Conservation (phyloP, 1,140 invertebrate genomes). For the Drosophila aff. region DNA sequence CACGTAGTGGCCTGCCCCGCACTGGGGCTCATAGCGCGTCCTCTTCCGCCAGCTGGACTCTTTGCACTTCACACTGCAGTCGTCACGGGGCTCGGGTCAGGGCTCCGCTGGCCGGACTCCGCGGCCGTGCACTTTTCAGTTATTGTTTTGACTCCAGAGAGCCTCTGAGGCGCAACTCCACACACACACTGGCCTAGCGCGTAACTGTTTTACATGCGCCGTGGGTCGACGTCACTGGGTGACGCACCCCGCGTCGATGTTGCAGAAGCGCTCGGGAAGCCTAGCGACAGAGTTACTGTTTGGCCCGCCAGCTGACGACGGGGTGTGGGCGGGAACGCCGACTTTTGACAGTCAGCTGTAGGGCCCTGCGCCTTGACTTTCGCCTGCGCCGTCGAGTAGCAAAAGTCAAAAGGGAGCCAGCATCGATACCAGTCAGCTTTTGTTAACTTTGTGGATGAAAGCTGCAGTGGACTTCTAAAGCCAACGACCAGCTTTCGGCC, state of each 20-base stretch:
- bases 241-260: constrained; percentile 71
- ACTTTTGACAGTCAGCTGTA: constrained; percentile 71
- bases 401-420: constrained; percentile 57
- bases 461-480: constrained; percentile 12
- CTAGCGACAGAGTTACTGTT: constrained; percentile 54
- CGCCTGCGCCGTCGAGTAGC: neutral
- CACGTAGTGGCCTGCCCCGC: constrained; percentile 4
- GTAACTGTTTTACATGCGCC: constrained; percentile 60
- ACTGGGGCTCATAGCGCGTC: constrained; percentile 13
- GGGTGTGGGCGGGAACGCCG: constrained; percentile 1
- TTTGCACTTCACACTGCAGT: constrained; percentile 22
- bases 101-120: constrained; percentile 36
- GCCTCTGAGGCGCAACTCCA: constrained; percentile 59
- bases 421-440: constrained; percentile 39
- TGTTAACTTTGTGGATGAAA: constrained; percentile 13
- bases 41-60: constrained; percentile 20
- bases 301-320: constrained; percentile 26
- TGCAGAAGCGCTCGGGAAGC: constrained; percentile 12
- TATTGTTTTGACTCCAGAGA: constrained; percentile 39
- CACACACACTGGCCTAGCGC: constrained; percentile 20
- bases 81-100: constrained; percentile 54
- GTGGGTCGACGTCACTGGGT: constrained; percentile 67
- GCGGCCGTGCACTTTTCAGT: constrained; percentile 27
- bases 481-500: constrained; percentile 2
- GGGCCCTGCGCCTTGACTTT: constrained; percentile 3